Percentiles rank a stretch among this genome's conserved stretches.
Conservation (phyloP, 2,888 invertebrate species). For the Xestoiulus laeticollis region DNA sequence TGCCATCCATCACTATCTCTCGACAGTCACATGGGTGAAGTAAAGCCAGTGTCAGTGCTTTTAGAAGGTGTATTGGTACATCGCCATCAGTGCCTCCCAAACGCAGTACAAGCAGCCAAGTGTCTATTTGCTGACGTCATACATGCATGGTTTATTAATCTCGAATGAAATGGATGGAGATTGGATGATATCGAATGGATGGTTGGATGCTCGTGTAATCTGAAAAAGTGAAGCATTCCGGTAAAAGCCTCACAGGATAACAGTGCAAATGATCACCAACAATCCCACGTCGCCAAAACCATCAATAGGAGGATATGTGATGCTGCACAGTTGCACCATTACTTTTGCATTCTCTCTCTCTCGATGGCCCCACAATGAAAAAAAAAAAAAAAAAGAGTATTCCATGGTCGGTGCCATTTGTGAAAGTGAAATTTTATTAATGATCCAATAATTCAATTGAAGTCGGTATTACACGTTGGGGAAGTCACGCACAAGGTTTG, state of each 20-base stretch:
- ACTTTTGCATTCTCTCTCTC: background rate
- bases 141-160: conserved; percentile 5
- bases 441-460: conserved; percentile 31
- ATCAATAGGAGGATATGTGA: conserved; percentile 4
- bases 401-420: background rate
- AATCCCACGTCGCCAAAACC: background rate
- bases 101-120: background rate
- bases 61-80: background rate
- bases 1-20: background rate
- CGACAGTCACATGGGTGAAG: background rate
- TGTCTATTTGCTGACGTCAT: conserved; percentile 1
- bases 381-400: background rate
- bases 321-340: background rate
- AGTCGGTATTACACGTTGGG: conserved; percentile 31
- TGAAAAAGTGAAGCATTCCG: background rate
- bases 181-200: background rate
- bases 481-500: conserved; percentile 21
- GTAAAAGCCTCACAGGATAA: conserved; percentile 1
- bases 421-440: conserved; percentile 43
- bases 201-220: background rate
- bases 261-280: conserved; percentile 5
- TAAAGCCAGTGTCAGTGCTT: background rate
- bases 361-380: background rate
- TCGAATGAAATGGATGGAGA: background rate
- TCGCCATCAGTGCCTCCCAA: background rate